Percentiles rank a stretch among this genome's conserved stretches.
These are phyloP conservation scores for Cyphomyrus plagiostoma DNA, from an alignment of 2,113 vertebrate genomes.

Conservation along the genomic window DNA sequence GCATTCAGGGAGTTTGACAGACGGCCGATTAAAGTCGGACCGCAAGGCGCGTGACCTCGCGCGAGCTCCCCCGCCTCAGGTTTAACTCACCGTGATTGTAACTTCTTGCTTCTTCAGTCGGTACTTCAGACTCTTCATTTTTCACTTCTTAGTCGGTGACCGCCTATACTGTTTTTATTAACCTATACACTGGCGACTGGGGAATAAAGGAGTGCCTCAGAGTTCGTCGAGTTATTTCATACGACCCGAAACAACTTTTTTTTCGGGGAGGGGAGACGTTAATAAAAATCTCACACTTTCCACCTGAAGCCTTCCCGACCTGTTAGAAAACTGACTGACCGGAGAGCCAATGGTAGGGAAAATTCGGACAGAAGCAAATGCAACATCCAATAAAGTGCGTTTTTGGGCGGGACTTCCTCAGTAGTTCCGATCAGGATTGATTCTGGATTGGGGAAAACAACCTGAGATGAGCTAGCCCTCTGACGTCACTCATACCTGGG, in stretches of 20 bases:
- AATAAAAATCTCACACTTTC: constrained; percentile 46
- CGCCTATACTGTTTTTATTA: not conserved
- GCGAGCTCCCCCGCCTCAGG: not conserved
- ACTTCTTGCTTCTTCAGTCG: constrained; percentile 82
- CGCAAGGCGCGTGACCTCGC: not conserved
- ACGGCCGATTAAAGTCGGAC: not conserved
- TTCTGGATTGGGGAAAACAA: constrained; percentile 33
- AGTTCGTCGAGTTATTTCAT: constrained; percentile 6
- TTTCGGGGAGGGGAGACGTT: not conserved
- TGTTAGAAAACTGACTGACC: constrained; percentile 26
- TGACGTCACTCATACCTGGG: constrained; percentile 53
- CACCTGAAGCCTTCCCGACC: constrained; percentile 60
- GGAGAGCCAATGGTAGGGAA: constrained; percentile 37
- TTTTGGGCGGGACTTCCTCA: constrained; percentile 58
- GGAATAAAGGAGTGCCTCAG: not conserved
- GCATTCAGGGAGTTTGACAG: not conserved
- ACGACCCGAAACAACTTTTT: constrained; percentile 28
- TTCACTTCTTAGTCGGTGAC: constrained; percentile 2
- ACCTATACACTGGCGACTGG: not conserved
- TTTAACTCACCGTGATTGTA: constrained; percentile 57
- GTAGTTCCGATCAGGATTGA: not conserved
- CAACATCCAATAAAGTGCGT: constrained; percentile 42
- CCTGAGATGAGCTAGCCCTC: constrained; percentile 16
- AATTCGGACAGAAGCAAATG: not conserved
- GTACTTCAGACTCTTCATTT: constrained; percentile 89